These are phyloP conservation scores for Sinotaia quadrata DNA, from an alignment of 2,888 invertebrate species.

Conservation along the genomic window DNA sequence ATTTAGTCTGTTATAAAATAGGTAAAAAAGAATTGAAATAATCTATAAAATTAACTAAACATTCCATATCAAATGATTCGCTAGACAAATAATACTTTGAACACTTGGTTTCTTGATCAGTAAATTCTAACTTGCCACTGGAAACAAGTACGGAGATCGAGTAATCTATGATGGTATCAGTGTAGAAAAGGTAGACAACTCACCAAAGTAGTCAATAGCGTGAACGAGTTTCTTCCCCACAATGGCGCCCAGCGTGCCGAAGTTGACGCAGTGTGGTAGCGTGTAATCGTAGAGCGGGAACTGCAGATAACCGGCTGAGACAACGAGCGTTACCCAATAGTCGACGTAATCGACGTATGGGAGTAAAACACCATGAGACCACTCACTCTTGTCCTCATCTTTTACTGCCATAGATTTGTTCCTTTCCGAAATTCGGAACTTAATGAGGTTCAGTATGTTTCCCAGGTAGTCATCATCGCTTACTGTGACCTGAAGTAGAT, in stretches of 20 bases:
- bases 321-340: constrained; percentile 63
- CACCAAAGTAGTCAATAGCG: constrained; percentile 62
- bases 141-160: no score
- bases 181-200: no score
- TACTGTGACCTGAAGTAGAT: no score
- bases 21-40: no score
- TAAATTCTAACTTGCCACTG: no score
- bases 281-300: constrained; percentile 62
- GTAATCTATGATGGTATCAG: no score
- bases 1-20: no score
- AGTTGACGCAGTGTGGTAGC: constrained; percentile 60
- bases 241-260: constrained; percentile 60
- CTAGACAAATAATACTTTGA: no score
- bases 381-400: constrained; percentile 43
- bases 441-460: constrained; percentile 74
- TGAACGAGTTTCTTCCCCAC: constrained; percentile 57
- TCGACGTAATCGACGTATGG: constrained; percentile 51
- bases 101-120: no score
- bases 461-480: constrained; percentile 75
- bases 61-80: no score
- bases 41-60: no score
- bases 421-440: constrained; percentile 70
- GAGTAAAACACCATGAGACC: constrained; percentile 52
- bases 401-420: constrained; percentile 42
- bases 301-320: constrained; percentile 64